Percentiles rank a stretch among this genome's conserved stretches.
phyloP scores from a whole-genome alignment of 2,797 vertebrate genomes.

The Melanotaenia parkinsoni region DNA sequence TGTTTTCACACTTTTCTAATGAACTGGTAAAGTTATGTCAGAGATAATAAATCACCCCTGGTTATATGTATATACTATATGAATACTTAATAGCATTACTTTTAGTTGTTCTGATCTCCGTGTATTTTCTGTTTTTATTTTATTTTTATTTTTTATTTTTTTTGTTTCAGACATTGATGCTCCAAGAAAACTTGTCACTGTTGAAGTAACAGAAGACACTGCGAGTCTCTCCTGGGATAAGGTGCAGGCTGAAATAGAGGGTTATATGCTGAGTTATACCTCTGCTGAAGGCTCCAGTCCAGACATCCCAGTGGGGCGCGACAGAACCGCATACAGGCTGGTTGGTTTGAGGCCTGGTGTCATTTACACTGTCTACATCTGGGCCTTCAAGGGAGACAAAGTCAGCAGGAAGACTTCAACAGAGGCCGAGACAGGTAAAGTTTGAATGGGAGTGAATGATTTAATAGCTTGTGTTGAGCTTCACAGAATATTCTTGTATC shows the following conservation, averaged over 20 bases:
- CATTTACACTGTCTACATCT: slow-evolving; percentile 82
- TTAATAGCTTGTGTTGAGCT: slow-evolving; percentile 2
- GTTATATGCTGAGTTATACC: slow-evolving; percentile 85
- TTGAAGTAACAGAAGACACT: slow-evolving; percentile 74
- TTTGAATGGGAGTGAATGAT: background rate
- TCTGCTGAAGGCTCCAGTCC: slow-evolving; percentile 75
- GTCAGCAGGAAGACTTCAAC: slow-evolving; percentile 82
- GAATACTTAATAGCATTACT: no score
- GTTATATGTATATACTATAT: no score
- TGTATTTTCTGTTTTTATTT: background rate
- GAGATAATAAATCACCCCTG: no score
- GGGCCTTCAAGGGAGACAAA: slow-evolving; percentile 83
- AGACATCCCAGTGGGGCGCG: slow-evolving; percentile 79
- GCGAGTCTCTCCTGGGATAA: slow-evolving; percentile 82
- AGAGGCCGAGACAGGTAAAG: slow-evolving; percentile 85
- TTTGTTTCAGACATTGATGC: slow-evolving; percentile 79
- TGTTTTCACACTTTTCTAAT: background rate
- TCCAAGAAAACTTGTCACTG: slow-evolving; percentile 78
- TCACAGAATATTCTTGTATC: background rate
- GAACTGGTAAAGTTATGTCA: no score
- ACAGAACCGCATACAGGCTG: slow-evolving; percentile 78
- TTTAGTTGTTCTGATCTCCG: background rate
- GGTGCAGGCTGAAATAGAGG: slow-evolving; percentile 80
- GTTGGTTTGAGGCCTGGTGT: slow-evolving; percentile 82
- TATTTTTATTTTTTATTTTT: background rate